Conservation (phyloP, 2,888 invertebrate genomes). For the Conchocele bisecta region DNA sequence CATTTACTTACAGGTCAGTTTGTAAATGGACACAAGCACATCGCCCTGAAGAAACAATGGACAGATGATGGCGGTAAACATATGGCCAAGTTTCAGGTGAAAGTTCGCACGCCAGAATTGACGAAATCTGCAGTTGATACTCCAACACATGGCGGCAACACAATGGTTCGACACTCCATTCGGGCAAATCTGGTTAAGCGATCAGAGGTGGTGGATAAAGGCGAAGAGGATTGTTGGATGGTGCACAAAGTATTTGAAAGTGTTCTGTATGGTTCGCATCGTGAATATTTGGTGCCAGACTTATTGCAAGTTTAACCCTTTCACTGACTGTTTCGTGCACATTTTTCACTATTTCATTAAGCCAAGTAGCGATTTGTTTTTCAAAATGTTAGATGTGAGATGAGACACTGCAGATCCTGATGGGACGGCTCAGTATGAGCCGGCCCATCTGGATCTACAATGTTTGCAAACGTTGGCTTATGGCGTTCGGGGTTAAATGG, state of each 20-base stretch:
- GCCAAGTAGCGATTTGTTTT: too few species aligned
- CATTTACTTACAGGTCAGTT: constrained; percentile 43
- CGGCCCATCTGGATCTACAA: too few species aligned
- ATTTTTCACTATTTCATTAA: too few species aligned
- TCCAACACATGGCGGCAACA: not conserved
- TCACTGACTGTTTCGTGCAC: too few species aligned
- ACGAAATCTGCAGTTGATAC: not conserved
- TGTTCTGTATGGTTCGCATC: too few species aligned
- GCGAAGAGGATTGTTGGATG: constrained; percentile 39
- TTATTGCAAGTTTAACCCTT: too few species aligned
- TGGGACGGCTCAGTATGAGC: too few species aligned
- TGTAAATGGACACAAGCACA: constrained; percentile 49
- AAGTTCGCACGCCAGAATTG: constrained; percentile 13
- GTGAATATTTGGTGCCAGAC: too few species aligned
- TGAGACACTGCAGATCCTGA: too few species aligned
- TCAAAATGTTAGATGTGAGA: too few species aligned
- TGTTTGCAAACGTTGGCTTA: too few species aligned
- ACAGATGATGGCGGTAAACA: constrained; percentile 19
- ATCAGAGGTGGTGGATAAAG: constrained; percentile 16
- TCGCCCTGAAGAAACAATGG: constrained; percentile 26
- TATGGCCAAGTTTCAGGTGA: constrained; percentile 40
- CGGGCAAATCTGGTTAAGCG: constrained; percentile 23
- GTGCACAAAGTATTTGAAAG: constrained; percentile 22
- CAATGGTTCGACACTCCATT: constrained; percentile 16
- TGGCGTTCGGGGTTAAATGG: too few species aligned